Base-by-base conservation (phyloP, 2,888 invertebrate genomes). In the Drosophila bunnanda region DNA sequence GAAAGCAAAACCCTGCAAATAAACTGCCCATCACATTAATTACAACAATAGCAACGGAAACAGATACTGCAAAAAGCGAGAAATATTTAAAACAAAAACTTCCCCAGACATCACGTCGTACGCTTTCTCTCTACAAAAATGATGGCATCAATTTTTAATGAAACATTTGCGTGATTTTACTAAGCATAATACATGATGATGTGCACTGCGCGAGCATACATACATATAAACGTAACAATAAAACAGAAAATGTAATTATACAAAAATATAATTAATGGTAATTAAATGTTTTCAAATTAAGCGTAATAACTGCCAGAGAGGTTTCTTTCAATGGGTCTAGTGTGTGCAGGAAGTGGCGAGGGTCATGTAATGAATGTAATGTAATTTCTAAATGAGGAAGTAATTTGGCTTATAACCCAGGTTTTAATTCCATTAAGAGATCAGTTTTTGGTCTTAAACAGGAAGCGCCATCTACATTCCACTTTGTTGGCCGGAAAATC, bases 201-300 rank as follows among this genome's bases (percentile, higher is more conserved):
- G 61, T 34, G 59, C 50, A 76, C 61, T 62, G 77, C 39, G 68
- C 46, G 44, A 30, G 48, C 48, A 48, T 48, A 50, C 38, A 81
- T 34, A 52, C 34, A 81, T 72, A 80, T 70, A 73, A 69, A 76
- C 70, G 69, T 64, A 80, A 76, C 69, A 78, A 72, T 71, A 77
- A 64, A 80, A 67, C 64, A 64, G 66, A 59, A 78, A 77, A 88
- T 83, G 85, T 85, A 88, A 83, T 85, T 83, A 83, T 83, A 83
- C 82, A 82, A 76, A 87, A 81, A 85, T 80, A 88, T 82, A 85
- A 82, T 79, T 84, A 84, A 85, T 77, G 80, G 80, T 87, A 83
- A 84, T 80, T 85, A 82, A 82, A 88, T 83, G 86, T 82, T 87
- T 83, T 76, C 73, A 84, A 84, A 82, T 84, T 82, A 82, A 82